Base-by-base conservation (phyloP, 2,888 invertebrate species). In the Protonemura montana region DNA sequence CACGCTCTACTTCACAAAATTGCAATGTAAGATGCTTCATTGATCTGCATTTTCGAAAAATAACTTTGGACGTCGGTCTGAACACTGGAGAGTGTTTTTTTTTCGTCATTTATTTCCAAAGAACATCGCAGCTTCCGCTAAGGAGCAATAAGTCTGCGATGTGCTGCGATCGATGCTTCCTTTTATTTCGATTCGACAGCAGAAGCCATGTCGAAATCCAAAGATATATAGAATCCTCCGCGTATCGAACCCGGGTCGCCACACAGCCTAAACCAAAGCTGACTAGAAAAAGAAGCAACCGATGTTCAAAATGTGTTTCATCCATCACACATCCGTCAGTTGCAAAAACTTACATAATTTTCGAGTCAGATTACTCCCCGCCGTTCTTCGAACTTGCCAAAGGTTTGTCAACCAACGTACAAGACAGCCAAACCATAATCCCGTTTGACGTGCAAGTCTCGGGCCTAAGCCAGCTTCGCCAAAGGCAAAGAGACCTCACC, bases 81-180 rank as follows among this genome's bases (percentile, higher is more conserved):
- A 59, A 21, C n/a, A 59, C 59, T 59, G 21, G 21, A 59, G 59
- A 21, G 59, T 3, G 59, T 59, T 59, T 13, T 3, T 21, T 59
- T 21, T 59, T 59, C 21, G 59, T 21, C 16, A 3, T 59, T 59
- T 59, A 3, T 10, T 59, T 59, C 21, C 59, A 21, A 2, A 6
- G 35, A 59, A 59, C 59, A 59, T 59, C 21, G 7, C 59, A 21
- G 59, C 13, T 59, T 59, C 59, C 59, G 59, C 59, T 59, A 59
- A 59, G 59, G 59, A 59, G 59, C 59, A 59, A 59, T 59, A 59
- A 16, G 59, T 59, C 59, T 59, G 59, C 59, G 59, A 59, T 59
- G 59, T 59, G 59, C 13, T 21, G 7, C 59, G 21, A 10, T 59
- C 59, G 59, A 21, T 13, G 59, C 59, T 10, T 59, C 59, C 21